Percentiles rank a stretch among this genome's conserved stretches.
These are phyloP conservation scores for Dermatemys mawii DNA, from an alignment of 2,113 vertebrate genomes.

Conservation along the genomic window DNA sequence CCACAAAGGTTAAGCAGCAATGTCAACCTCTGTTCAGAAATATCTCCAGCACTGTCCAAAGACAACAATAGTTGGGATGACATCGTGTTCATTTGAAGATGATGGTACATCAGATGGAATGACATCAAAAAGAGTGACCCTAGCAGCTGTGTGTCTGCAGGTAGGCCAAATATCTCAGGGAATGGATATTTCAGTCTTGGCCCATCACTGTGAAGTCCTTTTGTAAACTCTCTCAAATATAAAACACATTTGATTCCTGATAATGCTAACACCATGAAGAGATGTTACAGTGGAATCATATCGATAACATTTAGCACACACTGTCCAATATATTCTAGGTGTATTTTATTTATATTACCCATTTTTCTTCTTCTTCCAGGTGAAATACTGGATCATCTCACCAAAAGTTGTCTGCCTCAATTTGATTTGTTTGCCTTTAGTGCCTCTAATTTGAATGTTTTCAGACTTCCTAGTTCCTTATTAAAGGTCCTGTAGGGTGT, in stretches of 20 bases:
- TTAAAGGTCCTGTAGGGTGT: neutral
- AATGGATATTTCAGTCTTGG: neutral
- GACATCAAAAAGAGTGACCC: neutral
- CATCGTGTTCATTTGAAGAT: neutral
- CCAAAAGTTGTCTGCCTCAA: neutral
- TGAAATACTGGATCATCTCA: neutral
- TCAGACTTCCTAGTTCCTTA: neutral
- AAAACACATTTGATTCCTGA: neutral
- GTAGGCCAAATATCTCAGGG: neutral
- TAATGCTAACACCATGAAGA: neutral
- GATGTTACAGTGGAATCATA: neutral
- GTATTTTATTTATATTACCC: neutral
- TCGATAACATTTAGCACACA: neutral
- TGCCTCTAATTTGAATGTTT: neutral
- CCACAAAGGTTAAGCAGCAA: neutral
- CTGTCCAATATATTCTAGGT: neutral
- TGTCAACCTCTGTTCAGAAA: neutral
- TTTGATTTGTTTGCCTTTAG: neutral
- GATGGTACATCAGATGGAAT: neutral
- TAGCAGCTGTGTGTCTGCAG: neutral
- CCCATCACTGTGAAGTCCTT: neutral
- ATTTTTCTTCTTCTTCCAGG: rapidly evolving
- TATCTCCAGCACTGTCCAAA: neutral
- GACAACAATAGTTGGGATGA: neutral
- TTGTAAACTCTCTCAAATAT: neutral